Conservation (phyloP, 1,140 invertebrate genomes). For the Hycleus cichorii region DNA sequence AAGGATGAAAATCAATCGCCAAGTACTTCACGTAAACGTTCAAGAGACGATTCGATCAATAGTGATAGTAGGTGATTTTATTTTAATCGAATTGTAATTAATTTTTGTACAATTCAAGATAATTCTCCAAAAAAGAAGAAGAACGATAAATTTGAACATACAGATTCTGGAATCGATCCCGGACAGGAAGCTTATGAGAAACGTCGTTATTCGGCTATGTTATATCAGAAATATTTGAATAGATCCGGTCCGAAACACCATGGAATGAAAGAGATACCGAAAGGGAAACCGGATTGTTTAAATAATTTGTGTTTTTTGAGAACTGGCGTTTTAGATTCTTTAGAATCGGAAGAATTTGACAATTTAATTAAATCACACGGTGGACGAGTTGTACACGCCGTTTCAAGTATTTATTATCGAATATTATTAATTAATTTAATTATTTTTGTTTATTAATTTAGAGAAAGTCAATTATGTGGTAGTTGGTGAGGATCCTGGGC, state of each 20-base stretch:
- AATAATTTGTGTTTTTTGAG: constrained; percentile 72
- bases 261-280: constrained; percentile 74
- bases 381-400: constrained; percentile 61
- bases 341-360: constrained; percentile 74
- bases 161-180: constrained; percentile 36
- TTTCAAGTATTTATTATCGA: constrained; percentile 53
- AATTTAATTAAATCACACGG: constrained; percentile 72
- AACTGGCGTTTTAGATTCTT: constrained; percentile 82
- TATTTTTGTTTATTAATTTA: constrained; percentile 18
- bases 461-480: constrained; percentile 71
- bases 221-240: constrained; percentile 66
- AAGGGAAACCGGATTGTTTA: constrained; percentile 68
- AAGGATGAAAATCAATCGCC: constrained; percentile 7
- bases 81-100: not conserved
- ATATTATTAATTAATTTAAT: not conserved
- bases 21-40: constrained; percentile 11
- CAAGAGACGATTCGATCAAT: constrained; percentile 17
- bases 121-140: constrained; percentile 2
- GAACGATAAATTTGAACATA: constrained; percentile 27
- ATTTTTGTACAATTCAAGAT: not conserved
- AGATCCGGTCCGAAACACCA: constrained; percentile 68
- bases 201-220: constrained; percentile 51
- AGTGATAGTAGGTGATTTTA: not conserved
- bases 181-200: constrained; percentile 59
- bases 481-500: constrained; percentile 76